Evolutionary conservation across 53 echinoderm and acorn worm species (phyloP).

Genomic region (Patiria pectinifera): DNA sequence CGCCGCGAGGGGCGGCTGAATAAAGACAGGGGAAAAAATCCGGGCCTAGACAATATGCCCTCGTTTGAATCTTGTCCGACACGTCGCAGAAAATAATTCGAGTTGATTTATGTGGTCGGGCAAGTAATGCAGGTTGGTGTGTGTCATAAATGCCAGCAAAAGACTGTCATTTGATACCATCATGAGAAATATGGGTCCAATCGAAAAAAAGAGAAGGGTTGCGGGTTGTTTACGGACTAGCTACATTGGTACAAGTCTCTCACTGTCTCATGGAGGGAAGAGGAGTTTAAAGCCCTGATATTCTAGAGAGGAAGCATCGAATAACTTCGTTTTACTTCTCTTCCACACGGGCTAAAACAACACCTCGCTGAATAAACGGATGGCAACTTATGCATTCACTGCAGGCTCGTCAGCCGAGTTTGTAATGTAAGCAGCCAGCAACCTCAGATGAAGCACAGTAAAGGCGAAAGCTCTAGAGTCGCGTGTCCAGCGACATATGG

Average conservation of each 20-base stretch:
- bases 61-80: not conserved
- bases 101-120: not conserved
- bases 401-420: not conserved
- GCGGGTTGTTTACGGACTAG: not conserved
- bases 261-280: not conserved
- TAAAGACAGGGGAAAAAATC: not conserved
- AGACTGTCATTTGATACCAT: not conserved
- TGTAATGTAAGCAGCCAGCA: not conserved
- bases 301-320: not conserved
- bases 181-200: not conserved
- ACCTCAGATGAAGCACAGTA: too few species aligned
- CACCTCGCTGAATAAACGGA: not conserved
- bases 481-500: not conserved
- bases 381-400: not conserved
- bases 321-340: not conserved
- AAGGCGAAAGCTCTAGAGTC: not conserved
- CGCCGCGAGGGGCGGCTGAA: not conserved
- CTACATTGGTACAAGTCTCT: not conserved
- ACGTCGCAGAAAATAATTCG: conserved; percentile 1
- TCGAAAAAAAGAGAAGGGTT: too few species aligned
- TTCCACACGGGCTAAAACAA: not conserved
- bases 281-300: not conserved
- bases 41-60: not conserved
- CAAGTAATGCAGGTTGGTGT: not conserved
- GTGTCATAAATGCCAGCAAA: not conserved